A percentile compares a stretch with the other conserved stretches of the same genome.
phyloP scores from a whole-genome alignment of 2,888 invertebrate genomes.

The Melitaea athalia region DNA sequence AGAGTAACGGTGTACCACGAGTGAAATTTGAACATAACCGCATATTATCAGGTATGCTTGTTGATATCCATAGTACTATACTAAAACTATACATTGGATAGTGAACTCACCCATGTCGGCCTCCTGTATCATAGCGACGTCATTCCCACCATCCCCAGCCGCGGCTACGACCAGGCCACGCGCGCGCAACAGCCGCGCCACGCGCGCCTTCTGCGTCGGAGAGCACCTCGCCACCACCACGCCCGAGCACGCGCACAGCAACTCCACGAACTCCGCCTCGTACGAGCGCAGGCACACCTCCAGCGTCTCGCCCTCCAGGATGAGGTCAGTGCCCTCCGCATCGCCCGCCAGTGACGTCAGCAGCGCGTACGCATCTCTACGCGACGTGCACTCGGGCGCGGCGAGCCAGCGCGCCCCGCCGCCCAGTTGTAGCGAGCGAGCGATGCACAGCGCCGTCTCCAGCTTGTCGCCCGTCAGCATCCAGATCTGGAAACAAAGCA shows the following conservation, averaged over 20 bases:
- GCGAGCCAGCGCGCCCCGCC: slow-evolving; percentile 56
- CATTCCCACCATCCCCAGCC: slow-evolving; percentile 98
- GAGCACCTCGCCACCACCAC: slow-evolving; percentile 96
- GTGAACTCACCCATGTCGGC: slow-evolving; percentile 90
- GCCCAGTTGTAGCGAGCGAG: slow-evolving; percentile 94
- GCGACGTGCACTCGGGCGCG: slow-evolving; percentile 53
- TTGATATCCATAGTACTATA: too few species aligned
- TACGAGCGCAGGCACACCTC: slow-evolving; percentile 86
- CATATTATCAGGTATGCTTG: too few species aligned
- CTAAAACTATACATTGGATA: too few species aligned
- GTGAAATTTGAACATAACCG: too few species aligned
- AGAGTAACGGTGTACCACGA: too few species aligned
- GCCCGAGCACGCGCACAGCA: slow-evolving; percentile 87
- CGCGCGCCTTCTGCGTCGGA: slow-evolving; percentile 93
- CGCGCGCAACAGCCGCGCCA: slow-evolving; percentile 75
- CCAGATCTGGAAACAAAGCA: slow-evolving; percentile 86
- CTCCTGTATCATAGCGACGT: slow-evolving; percentile 97
- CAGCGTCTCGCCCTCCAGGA: slow-evolving; percentile 75
- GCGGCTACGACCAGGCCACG: slow-evolving; percentile 90
- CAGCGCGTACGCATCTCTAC: slow-evolving; percentile 61
- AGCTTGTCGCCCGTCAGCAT: slow-evolving; percentile 97
- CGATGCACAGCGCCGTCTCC: slow-evolving; percentile 99
- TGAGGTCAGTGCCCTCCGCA: slow-evolving; percentile 57
- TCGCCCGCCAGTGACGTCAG: slow-evolving; percentile 50
- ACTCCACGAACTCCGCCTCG: slow-evolving; percentile 86